Evolutionary conservation across 2,113 vertebrate genomes (phyloP), one percentile per base, ranked within the genome.

Genomic region (Neodon shergylaensis): DNA sequence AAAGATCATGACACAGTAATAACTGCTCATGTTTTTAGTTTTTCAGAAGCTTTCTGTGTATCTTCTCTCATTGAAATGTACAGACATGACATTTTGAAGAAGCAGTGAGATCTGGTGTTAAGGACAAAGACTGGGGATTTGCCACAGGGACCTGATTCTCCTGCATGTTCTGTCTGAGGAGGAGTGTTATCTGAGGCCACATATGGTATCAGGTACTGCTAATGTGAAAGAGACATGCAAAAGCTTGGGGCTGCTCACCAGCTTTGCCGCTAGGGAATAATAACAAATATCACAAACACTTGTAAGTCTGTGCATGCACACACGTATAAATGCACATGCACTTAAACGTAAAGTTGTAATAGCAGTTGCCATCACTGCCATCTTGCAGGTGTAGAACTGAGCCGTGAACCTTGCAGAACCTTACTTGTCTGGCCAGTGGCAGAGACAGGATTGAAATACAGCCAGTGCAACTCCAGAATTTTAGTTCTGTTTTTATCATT

Each of bases 41-140:
- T 94, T 97, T 94, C 11, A 39, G 70, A 92, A 92, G 58, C 61
- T 84, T 66, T 52, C 72, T 87, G 49, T 88, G 44, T 42, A 0
- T 84, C 1, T 93, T 61, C 9, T 92, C 76, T 96, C 42, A 78
- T 87, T 94, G 82, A 94, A 78, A 89, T 93, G 89, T 85, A 68
- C 58, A 74, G 3, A 66, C 94, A 83, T 97, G 95, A 88, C 88
- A 96, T 96, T 94, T 96, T 11, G 1, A 89, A 92, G 76, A 90
- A 94, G 70, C 54, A 86, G 78, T 82, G 72, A 49, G 54, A 91
- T 96, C 95, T 97, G 90, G 63, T 63, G 28, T 22, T 95, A 94
- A 94, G 86, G 88, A 94, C 74, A 94, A 90, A 52, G 66, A 93
- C 91, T 86, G 87, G 52, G 73, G 74, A 82, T 83, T 93, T 95